Evolutionary conservation across 2,888 invertebrate genomes (phyloP), one percentile per base, ranked within the genome.

Genomic region (Cabera pusaria): DNA sequence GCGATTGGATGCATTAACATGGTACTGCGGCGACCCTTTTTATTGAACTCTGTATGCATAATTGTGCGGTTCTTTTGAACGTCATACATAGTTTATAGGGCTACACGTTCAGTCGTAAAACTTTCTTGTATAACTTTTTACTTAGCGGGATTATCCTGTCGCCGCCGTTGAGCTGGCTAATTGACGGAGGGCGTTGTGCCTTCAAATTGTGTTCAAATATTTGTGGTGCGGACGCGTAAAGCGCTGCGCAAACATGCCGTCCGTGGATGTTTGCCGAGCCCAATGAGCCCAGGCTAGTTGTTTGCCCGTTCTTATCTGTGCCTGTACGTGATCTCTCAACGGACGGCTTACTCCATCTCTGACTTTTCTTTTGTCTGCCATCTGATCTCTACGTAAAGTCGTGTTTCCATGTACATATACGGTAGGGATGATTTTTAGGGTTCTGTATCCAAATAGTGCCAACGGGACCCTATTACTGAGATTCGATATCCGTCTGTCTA

Each of bases 201-300:
- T 79, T 81, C 76, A 84, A 86, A 86, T 87, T 85, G 78, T 77
- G 72, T 59, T 75, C 69, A 81, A 87, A 86, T 84, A 84, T 87
- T 87, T 52, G 70, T 64, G 38, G 25, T 55, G 61, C 57, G 73
- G 68, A 64, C 69, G 56, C 67, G 71, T 72, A 70, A 67, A 77
- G 79, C 79, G 68, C 67, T 64, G 54, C 46, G 71, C 70, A 86
- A 83, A 86, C 77, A 82, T 44, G 36, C 46, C 52, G 60, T 55
- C 54, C 61, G 61, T 46, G 71, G 58, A 49, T 83, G 73, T 86
- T 85, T 86, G 80, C 49, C 26, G 61, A 71, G 70, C 56, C 72
- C 77, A 70, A 79, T 64, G 77, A 81, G 79, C 66, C 66, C 45
- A 38, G 53, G 28, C 59, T 47, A 57, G 59, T 36, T 63, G 72